Evolutionary conservation across 2,113 vertebrate genomes (phyloP), one percentile per base, ranked within the genome.

Genomic region (Lipotes vexillifer): DNA sequence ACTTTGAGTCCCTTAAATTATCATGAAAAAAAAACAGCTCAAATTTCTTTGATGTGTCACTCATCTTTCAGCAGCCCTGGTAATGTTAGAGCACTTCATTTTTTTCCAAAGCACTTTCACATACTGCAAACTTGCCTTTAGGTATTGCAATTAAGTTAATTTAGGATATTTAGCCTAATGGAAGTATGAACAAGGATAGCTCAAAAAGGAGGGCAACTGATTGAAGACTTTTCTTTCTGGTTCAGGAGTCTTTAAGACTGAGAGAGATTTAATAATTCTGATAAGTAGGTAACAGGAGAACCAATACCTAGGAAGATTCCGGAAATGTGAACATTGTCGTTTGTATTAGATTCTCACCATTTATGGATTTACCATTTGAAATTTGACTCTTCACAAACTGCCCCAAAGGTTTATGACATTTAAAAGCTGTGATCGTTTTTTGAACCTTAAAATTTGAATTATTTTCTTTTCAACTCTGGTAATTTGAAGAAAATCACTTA

Each of bases 81-180:
- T 75, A 71, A 89, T 80, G 66, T 84, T 61, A 89, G 90, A 95
- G 85, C 61, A 74, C 52, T 95, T 71, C 12, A 17, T 44, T 78
- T 41, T 78, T 23, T 74, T 41, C 41, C 21, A 33, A 63, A 94
- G 55, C 89, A 93, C 61, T 83, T 90, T 71, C 69, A 90, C 59
- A 81, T 82, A 68, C 52, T 59, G 55, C 27, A 83, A 66, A 83
- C 81, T 77, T 94, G 55, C 77, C 61, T 78, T 78, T 59, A 90
- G 71, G 81, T 86, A 89, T n/a, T 78, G 61, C 94, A 91, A 72
- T 90, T 68, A 80, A 95, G 49, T 83, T 49, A 72, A 69, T 87
- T 80, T 84, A 75, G 80, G 41, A 80, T 78, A 93, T 87, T 93
- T 93, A 87, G 36, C 31, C 69, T 97, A 94, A 94, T 93, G 85